Conservation (phyloP, 2,797 vertebrate genomes). For the Simalia tracyae region DNA sequence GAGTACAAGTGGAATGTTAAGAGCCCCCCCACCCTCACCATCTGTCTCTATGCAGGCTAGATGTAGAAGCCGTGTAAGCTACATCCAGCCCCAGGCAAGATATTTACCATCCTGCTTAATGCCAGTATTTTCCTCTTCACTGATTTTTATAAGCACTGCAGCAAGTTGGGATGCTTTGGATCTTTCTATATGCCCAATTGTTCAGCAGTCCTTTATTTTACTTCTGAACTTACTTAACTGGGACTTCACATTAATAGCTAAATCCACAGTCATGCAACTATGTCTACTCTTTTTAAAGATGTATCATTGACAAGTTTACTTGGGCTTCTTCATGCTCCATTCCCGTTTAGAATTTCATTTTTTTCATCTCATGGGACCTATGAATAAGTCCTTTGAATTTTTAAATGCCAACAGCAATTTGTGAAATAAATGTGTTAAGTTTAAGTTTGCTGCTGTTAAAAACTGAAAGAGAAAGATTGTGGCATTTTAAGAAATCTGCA, state of each 20-base stretch:
- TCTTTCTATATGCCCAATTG: not conserved
- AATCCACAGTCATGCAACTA: not conserved
- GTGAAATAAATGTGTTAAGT: not conserved
- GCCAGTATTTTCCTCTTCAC: not conserved
- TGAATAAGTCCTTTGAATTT: not conserved
- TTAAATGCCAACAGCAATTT: slow-evolving; percentile 1
- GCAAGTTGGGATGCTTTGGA: not conserved
- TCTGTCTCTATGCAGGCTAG: not conserved
- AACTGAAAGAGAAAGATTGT: not conserved
- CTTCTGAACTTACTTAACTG: not conserved
- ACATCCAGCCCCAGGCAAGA: not conserved
- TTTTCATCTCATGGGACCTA: not conserved
- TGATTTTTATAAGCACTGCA: not conserved
- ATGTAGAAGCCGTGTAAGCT: not conserved
- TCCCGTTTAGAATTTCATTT: slow-evolving; percentile 16
- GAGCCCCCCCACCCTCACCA: not conserved
- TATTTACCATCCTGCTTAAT: not conserved
- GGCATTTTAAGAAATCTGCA: not conserved
- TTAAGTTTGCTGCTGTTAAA: not conserved
- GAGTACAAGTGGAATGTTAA: not conserved
- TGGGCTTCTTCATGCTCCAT: not conserved
- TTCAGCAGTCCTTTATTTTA: not conserved
- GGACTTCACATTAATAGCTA: not conserved
- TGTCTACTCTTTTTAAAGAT: slow-evolving; percentile 15
- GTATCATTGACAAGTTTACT: not conserved